Percentiles rank a stretch among this genome's conserved stretches.
Evolutionary conservation across 2,797 vertebrate species (phyloP).

Genomic region (Gadopsis marmoratus): DNA sequence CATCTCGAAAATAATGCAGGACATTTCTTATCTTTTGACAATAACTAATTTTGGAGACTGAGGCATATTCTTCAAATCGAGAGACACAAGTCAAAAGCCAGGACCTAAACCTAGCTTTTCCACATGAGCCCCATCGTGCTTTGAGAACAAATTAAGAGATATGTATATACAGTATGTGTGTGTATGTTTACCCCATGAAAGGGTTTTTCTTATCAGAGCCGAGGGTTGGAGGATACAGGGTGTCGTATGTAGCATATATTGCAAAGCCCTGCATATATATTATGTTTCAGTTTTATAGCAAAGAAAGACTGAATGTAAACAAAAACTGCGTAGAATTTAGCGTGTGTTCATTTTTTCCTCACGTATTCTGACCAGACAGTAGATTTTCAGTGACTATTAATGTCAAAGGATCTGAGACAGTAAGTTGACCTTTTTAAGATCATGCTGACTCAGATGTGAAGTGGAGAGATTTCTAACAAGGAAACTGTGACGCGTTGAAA

Average conservation of each 20-base stretch:
- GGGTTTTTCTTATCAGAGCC: background rate
- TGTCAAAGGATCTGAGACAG: constrained; percentile 14
- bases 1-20: constrained; percentile 6
- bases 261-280: background rate
- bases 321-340: constrained; percentile 6
- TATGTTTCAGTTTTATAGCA: background rate
- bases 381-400: constrained; percentile 13
- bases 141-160: background rate
- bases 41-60: constrained; percentile 3
- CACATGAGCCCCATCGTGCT: background rate
- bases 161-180: background rate
- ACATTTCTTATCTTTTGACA: background rate
- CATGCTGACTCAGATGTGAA: constrained; percentile 2
- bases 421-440: constrained; percentile 26
- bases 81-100: background rate
- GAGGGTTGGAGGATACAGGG: background rate
- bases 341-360: background rate
- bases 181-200: background rate
- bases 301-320: background rate
- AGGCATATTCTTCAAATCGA: background rate
- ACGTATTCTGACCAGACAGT: background rate
- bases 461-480: constrained; percentile 14
- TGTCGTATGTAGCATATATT: background rate
- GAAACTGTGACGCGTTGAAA: background rate
- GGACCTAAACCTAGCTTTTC: background rate